Base-by-base conservation (phyloP, 2,888 invertebrate species). In the Yponomeuta sedellus region DNA sequence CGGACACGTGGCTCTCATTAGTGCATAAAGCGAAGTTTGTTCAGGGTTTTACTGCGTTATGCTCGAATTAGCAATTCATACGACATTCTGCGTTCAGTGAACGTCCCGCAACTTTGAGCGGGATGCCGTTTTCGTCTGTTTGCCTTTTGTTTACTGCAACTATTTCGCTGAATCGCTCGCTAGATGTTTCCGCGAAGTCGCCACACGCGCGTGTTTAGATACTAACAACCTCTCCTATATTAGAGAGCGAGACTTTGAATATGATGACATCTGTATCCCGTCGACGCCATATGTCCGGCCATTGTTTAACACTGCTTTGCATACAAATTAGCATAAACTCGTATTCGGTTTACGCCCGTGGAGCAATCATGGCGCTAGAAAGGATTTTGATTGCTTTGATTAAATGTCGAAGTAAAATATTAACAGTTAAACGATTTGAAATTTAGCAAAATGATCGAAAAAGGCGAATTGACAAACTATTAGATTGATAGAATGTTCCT, bases 1-100 rank as follows among this genome's bases (percentile, higher is more conserved):
- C 80, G 77, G 88, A 86, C 89, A 91, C 90, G 91, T 91, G 91
- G 87, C 89, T 77, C 87, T 90, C 89, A 89, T 90, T 91, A 90
- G 86, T 83, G 82, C 80, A 88, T 87, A 90, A 89, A 89, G 90
- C 85, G 82, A 81, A 85, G 88, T 89, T 88, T 88, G 84, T 85
- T 82, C 87, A 84, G 82, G 82, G 87, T 88, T 90, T 86, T 86
- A 86, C 87, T 82, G 85, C 83, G 85, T 80, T 85, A 82, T 82
- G 83, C 81, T 83, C 75, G 86, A 86, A 88, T 86, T 88, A 86
- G 82, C 83, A 81, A 83, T 81, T 81, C 79, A 81, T 74, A 77
- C 80, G 77, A 80, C 81, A 85, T 80, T 86, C 81, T 86, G 86
- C 83, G 81, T 83, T 81, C 64, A 80, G 16, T 52, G 16, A 52